phyloP scores from a whole-genome alignment of 2,888 invertebrate genomes.

The Oasisia sp. region DNA sequence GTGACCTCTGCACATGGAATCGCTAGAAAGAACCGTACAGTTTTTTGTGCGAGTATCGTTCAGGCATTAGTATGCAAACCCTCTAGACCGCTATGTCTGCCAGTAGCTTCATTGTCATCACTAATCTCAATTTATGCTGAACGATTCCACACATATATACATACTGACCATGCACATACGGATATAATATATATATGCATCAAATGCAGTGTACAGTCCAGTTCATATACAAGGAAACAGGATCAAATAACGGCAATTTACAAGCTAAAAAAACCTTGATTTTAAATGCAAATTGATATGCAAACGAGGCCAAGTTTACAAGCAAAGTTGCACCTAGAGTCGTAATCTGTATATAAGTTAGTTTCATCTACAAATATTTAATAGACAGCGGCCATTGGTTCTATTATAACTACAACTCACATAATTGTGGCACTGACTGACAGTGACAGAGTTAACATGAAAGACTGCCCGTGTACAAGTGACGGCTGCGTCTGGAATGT shows the following conservation, averaged over 20 bases:
- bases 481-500: neutral
- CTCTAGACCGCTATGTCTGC: conserved; percentile 5
- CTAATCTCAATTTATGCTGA: neutral
- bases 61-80: conserved; percentile 6
- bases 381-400: neutral
- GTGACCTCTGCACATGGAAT: neutral
- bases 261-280: conserved; percentile 13
- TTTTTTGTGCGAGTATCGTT: neutral
- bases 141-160: conserved; percentile 11
- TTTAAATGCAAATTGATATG: conserved; percentile 17
- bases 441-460: neutral
- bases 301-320: neutral
- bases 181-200: neutral
- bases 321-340: conserved; percentile 10
- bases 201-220: neutral
- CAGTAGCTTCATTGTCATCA: neutral
- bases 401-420: neutral
- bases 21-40: neutral
- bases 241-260: neutral
- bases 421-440: neutral
- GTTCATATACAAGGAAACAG: neutral
- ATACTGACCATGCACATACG: neutral
- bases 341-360: neutral
- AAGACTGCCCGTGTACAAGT: neutral
- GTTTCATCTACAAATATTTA: neutral